phyloP scores from a whole-genome alignment of 2,888 invertebrate species.

The Endotricha flammealis region DNA sequence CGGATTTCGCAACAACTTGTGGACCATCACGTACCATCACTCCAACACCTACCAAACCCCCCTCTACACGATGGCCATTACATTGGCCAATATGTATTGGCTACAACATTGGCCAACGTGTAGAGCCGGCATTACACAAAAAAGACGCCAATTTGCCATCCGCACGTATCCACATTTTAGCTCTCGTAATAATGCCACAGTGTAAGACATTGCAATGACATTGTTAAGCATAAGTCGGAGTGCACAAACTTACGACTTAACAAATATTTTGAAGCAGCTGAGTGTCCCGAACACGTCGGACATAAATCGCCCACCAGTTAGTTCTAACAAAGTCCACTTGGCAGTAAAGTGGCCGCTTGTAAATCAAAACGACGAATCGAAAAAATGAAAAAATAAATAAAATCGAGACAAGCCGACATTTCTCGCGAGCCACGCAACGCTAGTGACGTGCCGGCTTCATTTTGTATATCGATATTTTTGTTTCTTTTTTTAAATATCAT shows the following conservation, averaged over 20 bases:
- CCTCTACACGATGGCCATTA: too few species aligned
- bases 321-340: constrained; percentile 70
- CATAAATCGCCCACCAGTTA: constrained; percentile 72
- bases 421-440: constrained; percentile 43
- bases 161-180: neutral
- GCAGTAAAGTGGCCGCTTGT: constrained; percentile 70
- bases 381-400: constrained; percentile 60
- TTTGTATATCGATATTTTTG: constrained; percentile 10
- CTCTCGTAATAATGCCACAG: constrained; percentile 13
- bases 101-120: too few species aligned
- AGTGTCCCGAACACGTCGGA: constrained; percentile 48
- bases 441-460: constrained; percentile 39
- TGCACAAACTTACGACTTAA: constrained; percentile 60
- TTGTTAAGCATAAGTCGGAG: constrained; percentile 33
- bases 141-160: neutral
- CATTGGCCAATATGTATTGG: too few species aligned
- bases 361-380: constrained; percentile 72
- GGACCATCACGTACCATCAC: too few species aligned
- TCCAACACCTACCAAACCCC: too few species aligned
- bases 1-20: too few species aligned
- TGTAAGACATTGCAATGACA: constrained; percentile 37
- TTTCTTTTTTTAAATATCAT: neutral
- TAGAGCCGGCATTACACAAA: too few species aligned
- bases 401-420: constrained; percentile 51
- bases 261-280: constrained; percentile 64